phyloP scores from a whole-genome alignment of 1,140 invertebrate genomes.

The Eriosoma lanigerum region DNA sequence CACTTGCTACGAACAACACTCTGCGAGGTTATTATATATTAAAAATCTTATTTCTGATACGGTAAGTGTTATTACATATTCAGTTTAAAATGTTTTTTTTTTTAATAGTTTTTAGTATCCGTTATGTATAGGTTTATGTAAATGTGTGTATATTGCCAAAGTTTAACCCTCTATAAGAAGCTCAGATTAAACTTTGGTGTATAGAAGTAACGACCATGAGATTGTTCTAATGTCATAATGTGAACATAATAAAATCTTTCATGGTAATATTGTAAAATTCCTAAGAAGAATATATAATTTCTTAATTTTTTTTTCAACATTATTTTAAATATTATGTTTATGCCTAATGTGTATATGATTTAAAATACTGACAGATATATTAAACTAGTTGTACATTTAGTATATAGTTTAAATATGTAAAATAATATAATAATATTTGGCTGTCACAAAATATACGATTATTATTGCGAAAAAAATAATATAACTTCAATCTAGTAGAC shows the following conservation, averaged over 20 bases:
- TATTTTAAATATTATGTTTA: too few relatives aligned
- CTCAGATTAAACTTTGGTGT: slow-evolving; percentile 46
- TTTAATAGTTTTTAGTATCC: slow-evolving; percentile 30
- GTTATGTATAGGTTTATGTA: slow-evolving; percentile 44
- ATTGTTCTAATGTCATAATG: slow-evolving; percentile 39
- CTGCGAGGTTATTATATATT: slow-evolving; percentile 2
- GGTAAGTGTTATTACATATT: slow-evolving; percentile 30
- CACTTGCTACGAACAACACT: slow-evolving; percentile 21
- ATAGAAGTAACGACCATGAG: slow-evolving; percentile 32
- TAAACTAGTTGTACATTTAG: too few relatives aligned
- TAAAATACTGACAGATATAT: too few relatives aligned
- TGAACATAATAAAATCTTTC: slow-evolving; percentile 34
- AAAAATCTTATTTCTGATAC: slow-evolving; percentile 33
- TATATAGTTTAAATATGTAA: too few relatives aligned
- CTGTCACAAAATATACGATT: too few relatives aligned
- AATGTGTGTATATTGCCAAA: slow-evolving; percentile 48
- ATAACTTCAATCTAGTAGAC: too few relatives aligned
- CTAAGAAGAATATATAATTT: slow-evolving; percentile 12
- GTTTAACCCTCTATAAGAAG: slow-evolving; percentile 46
- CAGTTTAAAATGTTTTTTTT: slow-evolving; percentile 37
- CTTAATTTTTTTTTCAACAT: neutral
- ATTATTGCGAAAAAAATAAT: too few relatives aligned
- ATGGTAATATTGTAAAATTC: slow-evolving; percentile 15
- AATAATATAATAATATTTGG: too few relatives aligned
- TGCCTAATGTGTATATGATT: too few relatives aligned